Base-by-base conservation (phyloP, 2,113 vertebrate species). In the Alaudala cheleensis region DNA sequence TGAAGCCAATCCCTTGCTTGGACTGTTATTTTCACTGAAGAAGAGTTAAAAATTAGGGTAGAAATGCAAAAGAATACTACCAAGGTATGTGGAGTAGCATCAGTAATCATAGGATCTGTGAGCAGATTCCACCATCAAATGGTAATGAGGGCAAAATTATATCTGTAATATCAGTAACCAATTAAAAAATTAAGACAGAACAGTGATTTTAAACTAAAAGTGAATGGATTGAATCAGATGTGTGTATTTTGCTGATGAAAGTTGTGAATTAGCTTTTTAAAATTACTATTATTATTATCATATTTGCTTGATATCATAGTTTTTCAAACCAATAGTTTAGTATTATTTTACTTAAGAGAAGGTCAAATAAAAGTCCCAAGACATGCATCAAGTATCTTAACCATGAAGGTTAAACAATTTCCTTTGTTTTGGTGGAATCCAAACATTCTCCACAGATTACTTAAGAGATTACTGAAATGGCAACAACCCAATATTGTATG, bases 211-310 rank as follows among this genome's bases (percentile, higher is more conserved):
- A 58, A 84, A 66, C 6, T 21, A 40, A 25, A 79, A 56, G 23
- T 44, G 25, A 91, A 31, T 34, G 4, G 8, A 37, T 28, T 65
- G 22, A 22, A 70, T 44, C 10, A 57, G 12, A 62, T 70, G 2
- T 37, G 33, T 57, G 12, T 16, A 45, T 49, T 81, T 86, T 66
- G 25, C 10, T 66, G 33, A 57, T 53, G 20, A 34, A 86, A 62
- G 2, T 10, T n/a, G 22, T 29, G 28, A n/a, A n/a, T n/a, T n/a
- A n/a, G n/a, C 5, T 1, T 57, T 47, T 42, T 7, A 4, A 3
- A 62, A 54, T 9, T 22, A 19, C 49, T 47, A n/a, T 21, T 47
- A 28, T 39, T 28, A 33, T 24, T 34, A 17, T 37, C 14, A 29
- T 7, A 16, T 40, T 64, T 80, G 8, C 7, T n/a, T 65, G 7